Conservation (phyloP, 2,113 vertebrate genomes). For the Macrotus californicus region DNA sequence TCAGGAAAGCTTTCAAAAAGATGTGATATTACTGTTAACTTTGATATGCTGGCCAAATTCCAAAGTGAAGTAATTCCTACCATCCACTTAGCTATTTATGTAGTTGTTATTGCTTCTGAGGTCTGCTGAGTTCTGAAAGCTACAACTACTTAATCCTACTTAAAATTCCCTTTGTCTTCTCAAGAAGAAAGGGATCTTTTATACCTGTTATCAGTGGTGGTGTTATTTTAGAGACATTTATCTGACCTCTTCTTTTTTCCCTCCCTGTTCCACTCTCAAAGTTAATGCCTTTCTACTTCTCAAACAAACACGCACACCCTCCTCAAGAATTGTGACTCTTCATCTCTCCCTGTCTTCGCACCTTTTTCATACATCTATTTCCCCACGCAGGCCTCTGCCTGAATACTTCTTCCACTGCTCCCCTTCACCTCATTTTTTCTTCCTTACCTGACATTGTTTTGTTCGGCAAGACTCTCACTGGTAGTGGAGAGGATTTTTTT, state of each 20-base stretch:
- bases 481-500: neutral
- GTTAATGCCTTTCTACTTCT: neutral
- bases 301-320: neutral
- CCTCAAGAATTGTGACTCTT: neutral
- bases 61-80: constrained; percentile 56
- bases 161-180: constrained; percentile 72
- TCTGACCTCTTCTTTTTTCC: neutral
- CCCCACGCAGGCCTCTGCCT: neutral
- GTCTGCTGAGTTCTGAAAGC: constrained; percentile 63
- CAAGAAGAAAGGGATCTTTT: constrained; percentile 42
- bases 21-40: constrained; percentile 52
- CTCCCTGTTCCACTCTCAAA: neutral
- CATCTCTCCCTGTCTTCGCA: neutral
- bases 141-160: constrained; percentile 68
- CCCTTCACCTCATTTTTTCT: neutral
- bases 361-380: neutral
- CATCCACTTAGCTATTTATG: constrained; percentile 67
- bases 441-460: neutral
- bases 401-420: neutral
- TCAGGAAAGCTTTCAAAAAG: constrained; percentile 59
- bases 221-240: constrained; percentile 31
- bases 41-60: constrained; percentile 60
- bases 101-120: constrained; percentile 65
- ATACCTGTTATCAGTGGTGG: constrained; percentile 9
- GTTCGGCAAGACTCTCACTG: neutral